Evolutionary conservation across 35 echinoderm and acorn worm species (phyloP), one percentile per base, ranked within the genome.

Genomic region (Strongylocentrotus purpuratus): DNA sequence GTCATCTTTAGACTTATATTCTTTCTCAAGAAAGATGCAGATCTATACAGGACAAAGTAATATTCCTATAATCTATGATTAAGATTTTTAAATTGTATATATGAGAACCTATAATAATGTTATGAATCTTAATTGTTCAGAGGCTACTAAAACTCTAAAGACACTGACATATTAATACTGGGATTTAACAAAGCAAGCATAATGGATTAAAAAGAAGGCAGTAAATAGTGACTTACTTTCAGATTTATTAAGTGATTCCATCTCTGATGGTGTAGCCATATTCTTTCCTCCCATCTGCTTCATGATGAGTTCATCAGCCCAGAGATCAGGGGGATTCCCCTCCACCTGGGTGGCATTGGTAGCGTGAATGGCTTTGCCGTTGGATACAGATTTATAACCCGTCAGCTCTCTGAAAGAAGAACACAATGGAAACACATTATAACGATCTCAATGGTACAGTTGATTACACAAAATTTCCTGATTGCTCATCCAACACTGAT

Each of bases 241-340:
- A 18, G 91, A 93, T 48, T 93, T 93, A 46, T 93, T 93, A 46
- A 93, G 91, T 48, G 91, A 93, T 48, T 93, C 91, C 91, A 93
- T 93, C 31, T 93, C 91, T 20, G 91, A 93, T 11, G 91, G 91
- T 31, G 91, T 93, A 9, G 33, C 91, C 48, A 93, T 11, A 13
- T 22, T 93, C 20, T 58, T 93, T 45, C 48, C 48, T 33, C 48
- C 48, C 48, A 93, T 93, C 33, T 33, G 46, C 31, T 93, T 93
- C 91, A 93, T 93, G 18, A 93, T 58, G 46, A 93, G 45, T 58
- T 93, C 91, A 58, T 93, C 91, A 14, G 91, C 91, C 91, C 91
- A 93, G 4, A 93, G 46, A 46, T 93, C 91, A 8, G 91, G 91
- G 91, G 91, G 91, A 32, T 93, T 93, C 91, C 91, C 91, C 48